A percentile compares a stretch with the other conserved stretches of the same genome.
phyloP scores from a whole-genome alignment of 2,113 vertebrate genomes.

The Channa maculata region DNA sequence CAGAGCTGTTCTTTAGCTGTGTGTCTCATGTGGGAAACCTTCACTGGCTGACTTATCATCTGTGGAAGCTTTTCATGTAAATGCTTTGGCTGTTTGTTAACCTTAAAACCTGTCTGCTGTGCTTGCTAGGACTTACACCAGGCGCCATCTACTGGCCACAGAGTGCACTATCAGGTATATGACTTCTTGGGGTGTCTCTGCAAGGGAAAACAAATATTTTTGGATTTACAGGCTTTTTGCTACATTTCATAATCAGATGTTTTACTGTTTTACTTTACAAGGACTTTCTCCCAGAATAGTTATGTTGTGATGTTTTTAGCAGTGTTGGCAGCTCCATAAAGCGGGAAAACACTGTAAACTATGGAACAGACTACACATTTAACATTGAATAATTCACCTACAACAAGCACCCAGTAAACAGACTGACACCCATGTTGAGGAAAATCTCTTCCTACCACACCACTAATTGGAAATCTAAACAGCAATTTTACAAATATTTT shows the following conservation, averaged over 20 bases:
- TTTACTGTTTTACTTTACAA: not conserved
- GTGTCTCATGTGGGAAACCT: slow-evolving; percentile 23
- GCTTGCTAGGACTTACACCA: slow-evolving; percentile 83
- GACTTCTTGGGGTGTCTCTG: slow-evolving; percentile 7
- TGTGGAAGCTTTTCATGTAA: slow-evolving; percentile 44
- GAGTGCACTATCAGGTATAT: slow-evolving; percentile 96
- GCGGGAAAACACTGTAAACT: too few relatives aligned
- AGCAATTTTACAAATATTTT: not conserved
- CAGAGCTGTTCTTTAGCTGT: slow-evolving; percentile 27
- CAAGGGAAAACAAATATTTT: not conserved
- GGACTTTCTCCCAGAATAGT: not conserved
- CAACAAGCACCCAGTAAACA: not conserved
- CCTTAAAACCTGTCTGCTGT: slow-evolving; percentile 68
- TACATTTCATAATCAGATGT: not conserved
- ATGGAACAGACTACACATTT: too few relatives aligned
- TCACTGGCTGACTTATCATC: slow-evolving; percentile 45
- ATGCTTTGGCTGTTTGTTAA: slow-evolving; percentile 59
- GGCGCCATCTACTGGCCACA: slow-evolving; percentile 85
- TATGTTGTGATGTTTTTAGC: not conserved
- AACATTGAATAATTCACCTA: too few relatives aligned
- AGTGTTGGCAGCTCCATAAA: not conserved
- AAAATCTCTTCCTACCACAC: not conserved
- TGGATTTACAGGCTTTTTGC: not conserved
- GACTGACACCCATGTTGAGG: slow-evolving; percentile 15
- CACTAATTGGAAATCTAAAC: not conserved